Percentiles rank a stretch among this genome's conserved stretches.
Conservation (phyloP, 2,888 invertebrate genomes). For the Torymus texanus region DNA sequence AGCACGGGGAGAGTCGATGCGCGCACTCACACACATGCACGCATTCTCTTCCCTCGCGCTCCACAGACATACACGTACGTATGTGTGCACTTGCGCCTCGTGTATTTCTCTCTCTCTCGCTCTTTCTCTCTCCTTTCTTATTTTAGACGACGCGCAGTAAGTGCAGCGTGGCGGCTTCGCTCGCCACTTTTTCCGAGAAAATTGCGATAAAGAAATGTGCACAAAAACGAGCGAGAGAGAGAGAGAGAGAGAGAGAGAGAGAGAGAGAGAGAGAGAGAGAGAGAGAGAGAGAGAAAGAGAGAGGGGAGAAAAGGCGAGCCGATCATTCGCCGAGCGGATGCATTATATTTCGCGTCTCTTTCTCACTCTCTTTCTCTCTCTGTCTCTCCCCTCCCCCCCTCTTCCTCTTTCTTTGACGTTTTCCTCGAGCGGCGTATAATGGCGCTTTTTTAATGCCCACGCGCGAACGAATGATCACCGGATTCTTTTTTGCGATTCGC, state of each 20-base stretch:
- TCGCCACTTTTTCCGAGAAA: slow-evolving; percentile 11
- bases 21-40: neutral
- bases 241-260: no score
- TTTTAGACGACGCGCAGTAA: slow-evolving; percentile 18
- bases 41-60: no score
- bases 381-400: no score
- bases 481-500: no score
- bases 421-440: no score
- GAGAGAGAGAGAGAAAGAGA: no score
- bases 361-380: no score
- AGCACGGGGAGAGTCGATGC: slow-evolving; percentile 17
- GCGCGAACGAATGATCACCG: no score
- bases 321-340: slow-evolving; percentile 3
- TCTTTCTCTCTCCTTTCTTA: slow-evolving; percentile 12
- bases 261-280: no score
- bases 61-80: neutral
- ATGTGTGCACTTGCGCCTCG: neutral
- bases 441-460: no score
- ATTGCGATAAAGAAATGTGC: slow-evolving; percentile 24
- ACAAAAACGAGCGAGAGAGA: no score
- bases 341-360: neutral
- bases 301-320: neutral
- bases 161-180: neutral
- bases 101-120: neutral
- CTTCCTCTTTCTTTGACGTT: no score